phyloP scores from a whole-genome alignment of 2,888 invertebrate species.

The Neoscelio sp. region DNA sequence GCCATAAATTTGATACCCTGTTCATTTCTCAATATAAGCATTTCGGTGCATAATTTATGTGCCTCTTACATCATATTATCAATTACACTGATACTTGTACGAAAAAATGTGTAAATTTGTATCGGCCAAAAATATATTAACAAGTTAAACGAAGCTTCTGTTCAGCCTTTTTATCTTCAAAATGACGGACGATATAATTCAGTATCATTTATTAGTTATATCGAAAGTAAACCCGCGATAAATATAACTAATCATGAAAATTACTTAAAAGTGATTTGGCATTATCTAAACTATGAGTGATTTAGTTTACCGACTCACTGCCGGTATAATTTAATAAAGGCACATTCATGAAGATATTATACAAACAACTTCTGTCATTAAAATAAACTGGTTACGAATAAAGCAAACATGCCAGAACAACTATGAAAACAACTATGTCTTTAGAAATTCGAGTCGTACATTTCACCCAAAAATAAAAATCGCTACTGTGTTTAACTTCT shows the following conservation, averaged over 20 bases:
- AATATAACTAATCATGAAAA: slow-evolving; percentile 6
- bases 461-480: background rate
- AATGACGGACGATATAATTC: too few species aligned
- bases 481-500: background rate
- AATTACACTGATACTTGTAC: too few species aligned
- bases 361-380: slow-evolving; percentile 12
- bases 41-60: slow-evolving; percentile 1
- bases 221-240: background rate
- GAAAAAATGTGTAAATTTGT: background rate
- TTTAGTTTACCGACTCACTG: slow-evolving; percentile 5
- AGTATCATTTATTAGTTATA: too few species aligned
- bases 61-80: background rate
- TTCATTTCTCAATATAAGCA: slow-evolving; percentile 10
- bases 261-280: background rate
- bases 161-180: too few species aligned
- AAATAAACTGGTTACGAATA: slow-evolving; percentile 29
- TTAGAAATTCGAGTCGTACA: background rate
- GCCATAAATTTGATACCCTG: slow-evolving; percentile 14
- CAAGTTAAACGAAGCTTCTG: background rate
- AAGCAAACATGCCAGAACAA: slow-evolving; percentile 57
- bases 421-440: slow-evolving; percentile 69
- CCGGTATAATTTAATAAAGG: slow-evolving; percentile 1
- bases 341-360: slow-evolving; percentile 19
- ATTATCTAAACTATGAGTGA: slow-evolving; percentile 28
- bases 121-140: background rate